phyloP scores from a whole-genome alignment of 2,113 vertebrate species.

The Neodontobutis hainanensis region DNA sequence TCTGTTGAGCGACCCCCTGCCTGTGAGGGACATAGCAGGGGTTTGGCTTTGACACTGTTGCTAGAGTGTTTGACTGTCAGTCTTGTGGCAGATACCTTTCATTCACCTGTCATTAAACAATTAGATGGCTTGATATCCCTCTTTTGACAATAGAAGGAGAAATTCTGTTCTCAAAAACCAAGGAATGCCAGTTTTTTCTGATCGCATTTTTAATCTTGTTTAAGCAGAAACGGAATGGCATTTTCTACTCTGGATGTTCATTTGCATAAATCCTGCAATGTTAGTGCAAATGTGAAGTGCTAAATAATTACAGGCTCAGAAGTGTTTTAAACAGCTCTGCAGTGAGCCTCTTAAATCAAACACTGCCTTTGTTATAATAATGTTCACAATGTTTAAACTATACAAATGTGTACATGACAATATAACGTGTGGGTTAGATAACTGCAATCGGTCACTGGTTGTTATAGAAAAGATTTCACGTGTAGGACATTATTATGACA shows the following conservation, averaged over 20 bases:
- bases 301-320: slow-evolving; percentile 20
- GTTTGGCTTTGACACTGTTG: slow-evolving; percentile 38
- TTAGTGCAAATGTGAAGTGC: slow-evolving; percentile 15
- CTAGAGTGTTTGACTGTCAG: slow-evolving; percentile 26
- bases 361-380: not conserved
- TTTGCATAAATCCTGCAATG: slow-evolving; percentile 22
- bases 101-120: slow-evolving; percentile 12
- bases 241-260: slow-evolving; percentile 16
- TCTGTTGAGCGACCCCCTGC: slow-evolving; percentile 48
- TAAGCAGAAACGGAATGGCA: not conserved
- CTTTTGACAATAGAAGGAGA: no score
- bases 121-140: not conserved
- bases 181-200: not conserved
- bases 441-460: no score
- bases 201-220: slow-evolving; percentile 4
- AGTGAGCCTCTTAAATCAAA: slow-evolving; percentile 3
- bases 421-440: no score
- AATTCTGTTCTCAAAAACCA: not conserved
- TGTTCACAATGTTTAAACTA: slow-evolving; percentile 3
- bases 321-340: slow-evolving; percentile 16
- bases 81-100: not conserved
- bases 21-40: slow-evolving; percentile 19
- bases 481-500: no score
- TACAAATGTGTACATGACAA: no score
- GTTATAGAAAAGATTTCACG: no score